phyloP scores from a whole-genome alignment of 2,888 invertebrate genomes.

The Ophraella communa region DNA sequence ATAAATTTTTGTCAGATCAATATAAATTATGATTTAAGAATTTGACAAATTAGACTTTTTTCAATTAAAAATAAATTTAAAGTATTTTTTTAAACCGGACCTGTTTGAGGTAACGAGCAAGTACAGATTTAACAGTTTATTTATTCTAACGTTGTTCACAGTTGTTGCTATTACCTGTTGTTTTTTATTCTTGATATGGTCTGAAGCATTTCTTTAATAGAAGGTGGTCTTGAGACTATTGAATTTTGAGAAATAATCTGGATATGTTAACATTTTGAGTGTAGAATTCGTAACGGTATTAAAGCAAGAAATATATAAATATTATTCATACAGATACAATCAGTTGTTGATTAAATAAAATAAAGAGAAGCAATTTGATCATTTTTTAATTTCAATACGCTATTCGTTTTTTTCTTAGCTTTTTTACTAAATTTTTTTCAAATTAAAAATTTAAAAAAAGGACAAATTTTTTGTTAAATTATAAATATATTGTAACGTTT shows the following conservation, averaged over 20 bases:
- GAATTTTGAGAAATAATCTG: conserved; percentile 9
- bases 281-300: neutral
- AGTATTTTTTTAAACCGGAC: neutral
- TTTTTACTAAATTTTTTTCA: too few species aligned
- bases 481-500: too few species aligned
- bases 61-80: neutral
- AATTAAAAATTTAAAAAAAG: too few species aligned
- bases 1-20: too few species aligned
- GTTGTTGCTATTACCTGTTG: conserved; percentile 7
- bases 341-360: too few species aligned
- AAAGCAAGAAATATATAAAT: too few species aligned
- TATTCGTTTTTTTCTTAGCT: too few species aligned
- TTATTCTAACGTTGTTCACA: conserved; percentile 9
- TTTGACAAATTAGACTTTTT: neutral
- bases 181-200: conserved; percentile 4
- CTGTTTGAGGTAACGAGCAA: neutral
- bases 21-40: too few species aligned
- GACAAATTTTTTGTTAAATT: too few species aligned
- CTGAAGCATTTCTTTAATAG: conserved; percentile 1
- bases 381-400: too few species aligned
- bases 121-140: conserved; percentile 12
- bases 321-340: too few species aligned
- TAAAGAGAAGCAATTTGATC: too few species aligned
- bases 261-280: neutral
- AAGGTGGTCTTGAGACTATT: conserved; percentile 5